Percentiles rank a stretch among this genome's conserved stretches.
Evolutionary conservation across 2,888 invertebrate species (phyloP).

Genomic region (Icerya purchasi): DNA sequence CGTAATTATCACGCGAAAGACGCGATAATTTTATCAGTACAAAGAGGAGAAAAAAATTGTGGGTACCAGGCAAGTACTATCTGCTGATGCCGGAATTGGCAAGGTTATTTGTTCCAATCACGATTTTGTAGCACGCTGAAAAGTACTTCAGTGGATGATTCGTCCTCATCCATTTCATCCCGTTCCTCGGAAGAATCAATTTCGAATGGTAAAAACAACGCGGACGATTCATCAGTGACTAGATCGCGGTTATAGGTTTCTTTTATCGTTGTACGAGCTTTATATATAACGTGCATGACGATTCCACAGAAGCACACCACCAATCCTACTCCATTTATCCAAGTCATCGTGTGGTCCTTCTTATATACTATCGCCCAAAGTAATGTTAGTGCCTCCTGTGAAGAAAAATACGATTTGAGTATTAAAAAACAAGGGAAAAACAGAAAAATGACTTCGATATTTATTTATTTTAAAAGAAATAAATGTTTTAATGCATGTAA

Average conservation of each 20-base stretch:
- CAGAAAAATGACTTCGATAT: not conserved
- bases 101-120: slow-evolving; percentile 8
- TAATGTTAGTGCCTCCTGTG: slow-evolving; percentile 79
- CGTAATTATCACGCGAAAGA: no score
- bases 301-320: slow-evolving; percentile 75
- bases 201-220: slow-evolving; percentile 14
- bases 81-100: no score
- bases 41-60: no score
- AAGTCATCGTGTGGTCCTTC: slow-evolving; percentile 64
- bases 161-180: slow-evolving; percentile 17
- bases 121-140: slow-evolving; percentile 19
- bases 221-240: slow-evolving; percentile 16
- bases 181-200: slow-evolving; percentile 6
- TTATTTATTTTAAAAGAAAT: not conserved
- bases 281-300: slow-evolving; percentile 56
- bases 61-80: no score
- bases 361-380: slow-evolving; percentile 57
- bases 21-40: no score
- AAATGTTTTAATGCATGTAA: no score
- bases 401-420: slow-evolving; percentile 20
- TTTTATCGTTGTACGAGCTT: slow-evolving; percentile 22
- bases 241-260: not conserved
- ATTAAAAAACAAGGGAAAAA: slow-evolving; percentile 3
- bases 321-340: slow-evolving; percentile 65
- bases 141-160: slow-evolving; percentile 19